Base-by-base conservation (phyloP, 2,888 invertebrate genomes). In the Dryomyza anilis region DNA sequence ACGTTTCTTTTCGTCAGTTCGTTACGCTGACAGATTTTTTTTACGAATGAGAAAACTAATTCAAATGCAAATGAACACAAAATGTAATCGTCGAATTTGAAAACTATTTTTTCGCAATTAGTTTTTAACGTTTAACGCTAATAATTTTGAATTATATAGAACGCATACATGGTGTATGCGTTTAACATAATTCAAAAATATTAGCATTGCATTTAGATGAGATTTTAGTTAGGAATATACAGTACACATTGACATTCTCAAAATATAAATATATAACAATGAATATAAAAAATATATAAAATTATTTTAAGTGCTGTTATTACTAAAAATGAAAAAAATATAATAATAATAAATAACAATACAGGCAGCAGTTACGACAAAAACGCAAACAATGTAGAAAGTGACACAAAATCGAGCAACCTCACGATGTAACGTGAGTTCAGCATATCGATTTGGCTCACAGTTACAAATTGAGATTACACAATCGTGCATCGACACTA, bases 381-480 rank as follows among this genome's bases (percentile, higher is more conserved):
- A 61, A 67, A 69, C 67, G 70, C 71, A 71, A 67, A 69, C 70
- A 68, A 72, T 75, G 77, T 73, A 76, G 76, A 71, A 74, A 69
- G 76, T 70, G 76, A 76, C 75, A 73, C 74, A 81, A 74, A 74
- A 72, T 81, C 77, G 76, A 76, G 79, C 78, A 83, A 83, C 80
- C 84, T 81, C 84, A 83, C 79, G 76, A 77, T 82, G 83, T 78
- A 84, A 81, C 80, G 82, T 84, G 84, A 81, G 80, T 77, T 80
- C 80, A 74, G 76, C 67, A 73, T 76, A 76, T 71, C 72, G 78
- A 81, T 78, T 75, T 85, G 86, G 88, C 94, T 94, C 95, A 95
- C 93, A 94, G 93, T 95, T 95, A 96, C 95, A 93, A 92, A 92
- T 94, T 95, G 96, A 96, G 95, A 96, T 96, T 96, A 91, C 88